Conservation (phyloP, 2,113 vertebrate species). For the Polypterus bichir region DNA sequence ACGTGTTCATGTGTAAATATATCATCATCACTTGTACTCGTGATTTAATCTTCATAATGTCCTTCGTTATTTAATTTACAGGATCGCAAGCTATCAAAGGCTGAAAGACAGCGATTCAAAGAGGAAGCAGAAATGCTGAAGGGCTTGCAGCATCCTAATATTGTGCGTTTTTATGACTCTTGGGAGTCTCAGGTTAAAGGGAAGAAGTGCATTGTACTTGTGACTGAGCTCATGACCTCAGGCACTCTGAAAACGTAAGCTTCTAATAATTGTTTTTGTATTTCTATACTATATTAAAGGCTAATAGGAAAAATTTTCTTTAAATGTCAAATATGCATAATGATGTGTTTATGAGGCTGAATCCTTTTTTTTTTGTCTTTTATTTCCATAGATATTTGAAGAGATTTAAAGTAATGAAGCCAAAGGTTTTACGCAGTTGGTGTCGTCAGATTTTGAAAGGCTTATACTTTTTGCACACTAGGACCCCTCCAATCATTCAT, state of each 20-base stretch:
- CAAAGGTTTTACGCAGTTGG: conserved; percentile 92
- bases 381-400: conserved; percentile 73
- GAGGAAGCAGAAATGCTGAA: conserved; percentile 97
- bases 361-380: conserved; percentile 10
- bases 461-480: conserved; percentile 87
- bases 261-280: conserved; percentile 7
- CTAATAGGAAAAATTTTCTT: too few species aligned
- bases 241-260: conserved; percentile 96
- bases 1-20: not conserved
- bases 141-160: conserved; percentile 92
- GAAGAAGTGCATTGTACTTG: conserved; percentile 87
- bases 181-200: conserved; percentile 91
- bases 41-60: not conserved
- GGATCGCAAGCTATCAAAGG: conserved; percentile 90
- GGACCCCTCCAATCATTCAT: conserved; percentile 94
- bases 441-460: conserved; percentile 96
- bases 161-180: conserved; percentile 94
- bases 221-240: conserved; percentile 95
- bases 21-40: too few species aligned
- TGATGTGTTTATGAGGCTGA: conserved; percentile 9
- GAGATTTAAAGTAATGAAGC: conserved; percentile 96
- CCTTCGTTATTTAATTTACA: conserved; percentile 27
- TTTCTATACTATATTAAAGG: too few species aligned
- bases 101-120: conserved; percentile 87
- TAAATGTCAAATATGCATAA: conserved; percentile 18